Base-by-base conservation (phyloP, 2,113 vertebrate genomes). In the Poeciliopsis turrubarensis region DNA sequence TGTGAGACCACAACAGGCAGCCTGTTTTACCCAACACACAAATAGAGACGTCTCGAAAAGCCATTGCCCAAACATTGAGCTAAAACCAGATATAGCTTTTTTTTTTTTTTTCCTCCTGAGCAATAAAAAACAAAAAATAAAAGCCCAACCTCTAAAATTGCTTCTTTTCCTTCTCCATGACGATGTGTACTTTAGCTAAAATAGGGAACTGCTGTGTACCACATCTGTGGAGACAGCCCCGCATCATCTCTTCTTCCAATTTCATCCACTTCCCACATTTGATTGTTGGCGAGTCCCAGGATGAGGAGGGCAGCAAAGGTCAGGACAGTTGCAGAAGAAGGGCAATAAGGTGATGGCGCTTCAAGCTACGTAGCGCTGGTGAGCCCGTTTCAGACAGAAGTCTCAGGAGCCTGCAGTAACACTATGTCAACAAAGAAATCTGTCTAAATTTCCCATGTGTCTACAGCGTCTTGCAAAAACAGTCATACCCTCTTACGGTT, bases 301-400 rank as follows among this genome's bases (percentile, higher is more conserved):
- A 82, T 74, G 81, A 77, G 86, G 80, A 37, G 34, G 83, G 80
- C 83, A 63, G 64, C 54, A 85, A 80, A 91, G 91, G 92, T 93
- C 92, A 89, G 13, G 73, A 76, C 76, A 17, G 82, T 77, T 61
- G 37, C 74, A 77, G 89, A 77, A 75, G 30, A 73, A 82, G 87
- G 87, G 77, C 89, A 85, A 30, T 60, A 9, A 78, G 73, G 78
- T 27, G 77, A 90, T 90, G 75, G 69, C 85, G 85, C 87, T 90
- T 81, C 82, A 65, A 39, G 39, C 66, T 65, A 65, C 0, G 60
- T 85, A 84, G 89, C 80, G 62, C 76, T 51, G 62, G 68, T 78
- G 75, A 64, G 80, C 83, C 73, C 32, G 57, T 91, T 90, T 88
- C 86, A 82, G 78, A 84, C 27, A 73, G 64, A 25, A 68, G 60